A percentile compares a stretch with the other conserved stretches of the same genome.
phyloP scores from a whole-genome alignment of 2,113 vertebrate genomes.

The Nesogale talazaci region DNA sequence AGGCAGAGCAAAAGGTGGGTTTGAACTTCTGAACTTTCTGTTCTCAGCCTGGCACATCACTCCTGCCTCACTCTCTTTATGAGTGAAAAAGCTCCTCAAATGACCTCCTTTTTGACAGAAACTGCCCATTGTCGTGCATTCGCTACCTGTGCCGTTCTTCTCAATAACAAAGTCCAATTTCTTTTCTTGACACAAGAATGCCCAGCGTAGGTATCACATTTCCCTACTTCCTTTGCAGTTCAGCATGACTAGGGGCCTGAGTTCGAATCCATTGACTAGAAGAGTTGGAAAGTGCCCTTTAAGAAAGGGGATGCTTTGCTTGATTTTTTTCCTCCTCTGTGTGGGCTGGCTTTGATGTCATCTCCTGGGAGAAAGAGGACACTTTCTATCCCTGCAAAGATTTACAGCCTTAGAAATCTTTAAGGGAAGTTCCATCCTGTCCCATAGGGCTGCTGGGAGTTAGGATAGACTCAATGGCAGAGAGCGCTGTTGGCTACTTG shows the following conservation, averaged over 20 bases:
- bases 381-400: too few relatives aligned
- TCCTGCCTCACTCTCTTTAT: neutral
- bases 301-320: neutral
- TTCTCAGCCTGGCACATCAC: too few relatives aligned
- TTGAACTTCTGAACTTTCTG: too few relatives aligned
- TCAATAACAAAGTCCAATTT: neutral
- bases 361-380: too few relatives aligned
- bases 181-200: neutral
- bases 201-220: neutral
- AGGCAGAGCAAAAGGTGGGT: too few relatives aligned
- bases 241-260: neutral
- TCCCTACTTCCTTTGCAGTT: neutral
- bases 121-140: neutral
- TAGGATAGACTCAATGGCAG: too few relatives aligned
- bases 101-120: neutral
- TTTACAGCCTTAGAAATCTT: too few relatives aligned
- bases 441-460: too few relatives aligned
- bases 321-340: neutral
- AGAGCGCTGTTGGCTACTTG: neutral
- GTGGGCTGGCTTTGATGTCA: too few relatives aligned
- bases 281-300: neutral
- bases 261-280: neutral
- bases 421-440: too few relatives aligned
- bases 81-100: neutral
- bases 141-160: neutral